Evolutionary conservation across 1,140 invertebrate genomes (phyloP).

Genomic region (Amphibalanus amphitrite): DNA sequence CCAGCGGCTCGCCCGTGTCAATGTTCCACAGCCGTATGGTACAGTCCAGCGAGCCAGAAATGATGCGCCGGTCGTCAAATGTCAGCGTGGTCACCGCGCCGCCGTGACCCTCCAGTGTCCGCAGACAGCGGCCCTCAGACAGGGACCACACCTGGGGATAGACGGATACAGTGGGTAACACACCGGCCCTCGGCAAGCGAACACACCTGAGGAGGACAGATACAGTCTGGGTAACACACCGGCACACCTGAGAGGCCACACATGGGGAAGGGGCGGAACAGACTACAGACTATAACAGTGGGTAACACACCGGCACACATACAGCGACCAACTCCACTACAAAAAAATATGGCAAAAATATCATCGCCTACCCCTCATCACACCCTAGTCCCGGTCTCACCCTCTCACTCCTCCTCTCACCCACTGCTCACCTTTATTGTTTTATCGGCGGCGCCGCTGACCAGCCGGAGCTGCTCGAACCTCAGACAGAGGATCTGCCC

Average conservation of each 20-base stretch:
- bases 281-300: too few species aligned
- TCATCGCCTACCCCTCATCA: too few species aligned
- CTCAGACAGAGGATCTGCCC: slow-evolving; percentile 35
- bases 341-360: too few species aligned
- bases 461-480: slow-evolving; percentile 30
- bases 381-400: too few species aligned
- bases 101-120: slow-evolving; percentile 30
- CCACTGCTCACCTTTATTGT: slow-evolving; percentile 37
- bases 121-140: slow-evolving; percentile 24
- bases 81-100: slow-evolving; percentile 34
- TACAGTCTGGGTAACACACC: neutral
- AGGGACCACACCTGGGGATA: slow-evolving; percentile 33
- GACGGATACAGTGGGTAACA: neutral
- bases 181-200: neutral
- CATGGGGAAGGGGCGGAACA: neutral
- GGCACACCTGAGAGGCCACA: neutral
- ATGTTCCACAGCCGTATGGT: slow-evolving; percentile 35
- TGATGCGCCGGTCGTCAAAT: slow-evolving; percentile 30
- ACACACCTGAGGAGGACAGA: neutral
- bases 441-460: slow-evolving; percentile 36
- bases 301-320: too few species aligned
- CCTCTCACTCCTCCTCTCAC: too few species aligned
- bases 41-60: slow-evolving; percentile 33
- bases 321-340: too few species aligned
- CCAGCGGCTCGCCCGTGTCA: slow-evolving; percentile 29